Percentiles rank a stretch among this genome's conserved stretches.
phyloP scores from a whole-genome alignment of 2,797 vertebrate species.

The Acropternis orthonyx region DNA sequence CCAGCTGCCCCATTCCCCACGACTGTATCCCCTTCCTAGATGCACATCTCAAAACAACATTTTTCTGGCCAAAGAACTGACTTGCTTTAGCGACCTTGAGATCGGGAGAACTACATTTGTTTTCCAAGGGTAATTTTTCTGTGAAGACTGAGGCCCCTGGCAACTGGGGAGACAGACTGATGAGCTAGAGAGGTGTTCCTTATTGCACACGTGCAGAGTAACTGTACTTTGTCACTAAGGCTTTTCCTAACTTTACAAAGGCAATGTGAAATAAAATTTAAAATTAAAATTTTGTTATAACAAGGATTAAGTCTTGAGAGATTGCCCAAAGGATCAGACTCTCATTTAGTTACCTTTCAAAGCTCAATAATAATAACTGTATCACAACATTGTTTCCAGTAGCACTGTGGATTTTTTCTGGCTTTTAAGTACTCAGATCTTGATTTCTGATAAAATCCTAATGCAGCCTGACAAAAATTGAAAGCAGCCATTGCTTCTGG shows the following conservation, averaged over 20 bases:
- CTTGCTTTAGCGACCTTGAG: not conserved
- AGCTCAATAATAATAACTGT: not conserved
- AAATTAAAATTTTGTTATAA: not conserved
- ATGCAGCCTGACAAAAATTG: not conserved
- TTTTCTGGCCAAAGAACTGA: slow-evolving; percentile 25
- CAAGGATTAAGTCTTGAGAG: slow-evolving; percentile 11
- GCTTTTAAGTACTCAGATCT: not conserved
- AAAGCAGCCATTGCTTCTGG: not conserved
- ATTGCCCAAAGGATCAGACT: not conserved
- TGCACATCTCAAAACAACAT: slow-evolving; percentile 56
- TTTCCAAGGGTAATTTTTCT: slow-evolving; percentile 45
- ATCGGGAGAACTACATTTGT: slow-evolving; percentile 4
- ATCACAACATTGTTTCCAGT: not conserved
- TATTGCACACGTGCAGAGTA: not conserved
- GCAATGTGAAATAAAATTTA: not conserved
- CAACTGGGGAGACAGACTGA: not conserved
- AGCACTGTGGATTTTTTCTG: not conserved
- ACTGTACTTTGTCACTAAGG: not conserved
- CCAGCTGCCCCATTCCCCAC: slow-evolving; percentile 7
- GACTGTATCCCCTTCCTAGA: slow-evolving; percentile 39
- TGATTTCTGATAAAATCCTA: not conserved
- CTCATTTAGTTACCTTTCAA: not conserved
- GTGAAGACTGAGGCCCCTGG: slow-evolving; percentile 15
- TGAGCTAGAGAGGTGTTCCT: not conserved
- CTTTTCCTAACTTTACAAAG: not conserved